A percentile compares a stretch with the other conserved stretches of the same genome.
Conservation (phyloP, 2,888 invertebrate genomes). For the Isotomurus palustris region DNA sequence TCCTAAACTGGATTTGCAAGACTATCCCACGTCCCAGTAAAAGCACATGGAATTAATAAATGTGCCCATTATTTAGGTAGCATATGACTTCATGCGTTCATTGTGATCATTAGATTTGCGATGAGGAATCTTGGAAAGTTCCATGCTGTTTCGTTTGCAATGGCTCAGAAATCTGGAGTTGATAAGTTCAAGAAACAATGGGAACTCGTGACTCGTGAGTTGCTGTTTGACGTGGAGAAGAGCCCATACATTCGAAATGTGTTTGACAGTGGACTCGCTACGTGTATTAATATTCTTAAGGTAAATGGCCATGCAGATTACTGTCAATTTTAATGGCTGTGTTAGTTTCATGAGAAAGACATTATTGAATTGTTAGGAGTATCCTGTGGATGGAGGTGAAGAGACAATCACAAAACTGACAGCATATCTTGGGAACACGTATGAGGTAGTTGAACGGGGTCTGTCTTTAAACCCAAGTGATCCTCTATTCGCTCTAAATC, state of each 20-base stretch:
- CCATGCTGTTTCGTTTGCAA: constrained; percentile 18
- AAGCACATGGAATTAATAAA: not conserved
- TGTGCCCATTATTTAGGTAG: not conserved
- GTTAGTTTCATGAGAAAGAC: not conserved
- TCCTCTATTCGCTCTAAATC: constrained; percentile 12
- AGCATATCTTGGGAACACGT: not conserved
- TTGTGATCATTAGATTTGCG: constrained; percentile 11
- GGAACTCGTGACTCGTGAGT: constrained; percentile 3
- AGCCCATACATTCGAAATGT: constrained; percentile 2
- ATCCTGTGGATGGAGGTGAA: not conserved
- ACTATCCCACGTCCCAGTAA: constrained; percentile 5
- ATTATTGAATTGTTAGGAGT: not conserved
- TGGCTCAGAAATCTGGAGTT: constrained; percentile 12
- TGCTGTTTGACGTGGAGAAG: not conserved
- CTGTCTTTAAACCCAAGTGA: not conserved
- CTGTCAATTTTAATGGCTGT: not conserved
- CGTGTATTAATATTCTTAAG: constrained; percentile 17
- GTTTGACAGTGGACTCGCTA: constrained; percentile 2
- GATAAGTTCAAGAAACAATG: constrained; percentile 15
- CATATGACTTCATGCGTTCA: not conserved
- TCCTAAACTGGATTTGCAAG: constrained; percentile 10
- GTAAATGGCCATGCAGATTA: not conserved
- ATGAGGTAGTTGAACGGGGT: not conserved
- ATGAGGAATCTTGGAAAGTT: constrained; percentile 17
- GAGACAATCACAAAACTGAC: not conserved